phyloP scores from a whole-genome alignment of 37 sponge, comb jelly and placozoan species.

The Mnemiopsis leidyi region DNA sequence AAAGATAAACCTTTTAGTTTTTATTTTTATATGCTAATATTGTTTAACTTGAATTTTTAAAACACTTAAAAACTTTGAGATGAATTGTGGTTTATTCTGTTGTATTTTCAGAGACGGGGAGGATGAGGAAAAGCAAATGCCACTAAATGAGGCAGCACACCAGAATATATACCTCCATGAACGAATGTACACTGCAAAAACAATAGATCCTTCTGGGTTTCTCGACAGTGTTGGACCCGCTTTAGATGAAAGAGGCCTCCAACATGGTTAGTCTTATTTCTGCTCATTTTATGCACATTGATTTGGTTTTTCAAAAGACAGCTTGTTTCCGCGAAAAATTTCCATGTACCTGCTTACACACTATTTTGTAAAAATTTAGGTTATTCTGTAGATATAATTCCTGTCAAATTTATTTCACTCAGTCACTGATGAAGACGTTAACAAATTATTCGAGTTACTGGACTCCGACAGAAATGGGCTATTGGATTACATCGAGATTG shows the following conservation, averaged over 20 bases:
- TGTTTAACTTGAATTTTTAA: too few species aligned
- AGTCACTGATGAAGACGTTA: neutral
- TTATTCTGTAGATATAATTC: too few species aligned
- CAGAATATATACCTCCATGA: neutral
- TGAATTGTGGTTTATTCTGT: too few species aligned
- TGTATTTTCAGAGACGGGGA: neutral
- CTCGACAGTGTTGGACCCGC: neutral
- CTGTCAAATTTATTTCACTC: too few species aligned
- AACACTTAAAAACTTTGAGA: neutral
- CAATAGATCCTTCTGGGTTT: neutral
- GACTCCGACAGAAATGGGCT: neutral
- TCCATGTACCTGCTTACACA: too few species aligned
- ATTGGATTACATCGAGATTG: constrained; percentile 1
- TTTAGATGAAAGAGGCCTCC: neutral
- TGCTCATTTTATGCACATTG: too few species aligned
- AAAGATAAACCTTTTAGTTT: too few species aligned
- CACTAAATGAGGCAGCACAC: neutral
- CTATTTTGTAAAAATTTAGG: too few species aligned
- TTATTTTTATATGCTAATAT: too few species aligned
- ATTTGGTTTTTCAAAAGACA: neutral
- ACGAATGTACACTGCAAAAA: neutral
- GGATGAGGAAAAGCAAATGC: neutral
- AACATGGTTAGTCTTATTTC: neutral
- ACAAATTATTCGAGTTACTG: neutral
- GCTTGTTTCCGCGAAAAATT: neutral